Evolutionary conservation across 2,113 vertebrate genomes (phyloP).

Genomic region (Cavia aperea): DNA sequence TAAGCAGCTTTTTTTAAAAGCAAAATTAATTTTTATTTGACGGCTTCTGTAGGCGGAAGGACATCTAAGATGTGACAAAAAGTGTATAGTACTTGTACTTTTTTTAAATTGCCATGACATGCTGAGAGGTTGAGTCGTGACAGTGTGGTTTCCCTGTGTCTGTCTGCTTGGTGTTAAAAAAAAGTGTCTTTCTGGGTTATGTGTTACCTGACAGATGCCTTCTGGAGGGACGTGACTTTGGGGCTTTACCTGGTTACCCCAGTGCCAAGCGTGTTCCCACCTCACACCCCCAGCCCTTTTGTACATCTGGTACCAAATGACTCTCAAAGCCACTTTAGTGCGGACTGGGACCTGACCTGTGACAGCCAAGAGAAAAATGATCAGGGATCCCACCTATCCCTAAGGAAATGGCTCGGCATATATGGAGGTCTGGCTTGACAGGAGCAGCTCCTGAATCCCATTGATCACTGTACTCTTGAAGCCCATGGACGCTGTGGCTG

Average conservation of each 20-base stretch:
- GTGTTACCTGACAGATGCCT: constrained; percentile 58
- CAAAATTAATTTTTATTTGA: constrained; percentile 78
- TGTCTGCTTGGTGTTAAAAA: constrained; percentile 72
- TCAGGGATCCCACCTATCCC: not conserved
- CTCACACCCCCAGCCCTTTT: not conserved
- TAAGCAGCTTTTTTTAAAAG: constrained; percentile 67
- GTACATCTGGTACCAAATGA: not conserved
- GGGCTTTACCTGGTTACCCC: constrained; percentile 55
- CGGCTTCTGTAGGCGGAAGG: constrained; percentile 55
- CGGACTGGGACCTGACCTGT: not conserved
- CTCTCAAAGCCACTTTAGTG: not conserved
- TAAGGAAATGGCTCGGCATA: not conserved
- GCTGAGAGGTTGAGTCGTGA: constrained; percentile 72
- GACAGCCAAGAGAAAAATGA: not conserved
- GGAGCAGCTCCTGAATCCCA: fast-evolving
- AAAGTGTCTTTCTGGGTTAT: constrained; percentile 51
- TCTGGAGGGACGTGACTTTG: constrained; percentile 57
- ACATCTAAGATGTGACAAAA: constrained; percentile 53
- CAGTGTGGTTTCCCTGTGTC: constrained; percentile 67
- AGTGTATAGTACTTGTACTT: constrained; percentile 25
- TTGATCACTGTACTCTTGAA: fast-evolving
- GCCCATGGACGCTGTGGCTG: fast-evolving
- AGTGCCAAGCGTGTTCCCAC: constrained; percentile 20
- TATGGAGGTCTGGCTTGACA: not conserved
- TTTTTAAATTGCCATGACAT: constrained; percentile 67